phyloP scores from a whole-genome alignment of 2,113 vertebrate species.

The Typhlomys cinereus region DNA sequence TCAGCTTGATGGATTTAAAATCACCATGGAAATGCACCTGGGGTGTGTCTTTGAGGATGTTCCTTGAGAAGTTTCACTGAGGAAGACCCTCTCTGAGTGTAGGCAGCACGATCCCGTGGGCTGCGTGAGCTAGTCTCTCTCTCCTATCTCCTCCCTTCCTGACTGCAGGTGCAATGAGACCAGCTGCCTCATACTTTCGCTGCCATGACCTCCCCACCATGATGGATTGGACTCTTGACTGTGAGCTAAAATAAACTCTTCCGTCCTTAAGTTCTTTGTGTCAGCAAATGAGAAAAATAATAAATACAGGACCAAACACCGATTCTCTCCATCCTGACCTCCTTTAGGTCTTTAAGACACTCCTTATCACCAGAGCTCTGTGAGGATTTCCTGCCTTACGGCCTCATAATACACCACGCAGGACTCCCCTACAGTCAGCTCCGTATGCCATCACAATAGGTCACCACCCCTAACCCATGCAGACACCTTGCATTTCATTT shows the following conservation, averaged over 20 bases:
- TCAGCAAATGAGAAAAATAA: not conserved
- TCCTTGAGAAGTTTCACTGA: not conserved
- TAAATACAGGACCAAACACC: not conserved
- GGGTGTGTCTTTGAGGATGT: not conserved
- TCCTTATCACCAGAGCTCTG: not conserved
- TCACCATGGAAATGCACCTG: not conserved
- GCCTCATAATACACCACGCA: not conserved
- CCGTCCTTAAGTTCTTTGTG: not conserved
- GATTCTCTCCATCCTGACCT: not conserved
- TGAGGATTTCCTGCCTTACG: not conserved
- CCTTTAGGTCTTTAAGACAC: not conserved
- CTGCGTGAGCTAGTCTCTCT: not conserved
- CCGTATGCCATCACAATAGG: accelerated
- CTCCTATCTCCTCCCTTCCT: no score
- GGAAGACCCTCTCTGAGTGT: not conserved
- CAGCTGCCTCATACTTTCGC: not conserved
- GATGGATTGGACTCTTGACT: not conserved
- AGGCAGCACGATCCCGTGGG: not conserved
- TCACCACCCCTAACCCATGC: accelerated
- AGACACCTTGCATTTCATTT: not conserved
- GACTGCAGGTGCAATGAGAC: not conserved
- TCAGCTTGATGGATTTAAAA: not conserved
- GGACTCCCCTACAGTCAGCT: not conserved
- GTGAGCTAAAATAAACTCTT: not conserved
- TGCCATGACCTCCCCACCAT: not conserved